Base-by-base conservation (phyloP, 2,797 vertebrate species). In the Microtus californicus region DNA sequence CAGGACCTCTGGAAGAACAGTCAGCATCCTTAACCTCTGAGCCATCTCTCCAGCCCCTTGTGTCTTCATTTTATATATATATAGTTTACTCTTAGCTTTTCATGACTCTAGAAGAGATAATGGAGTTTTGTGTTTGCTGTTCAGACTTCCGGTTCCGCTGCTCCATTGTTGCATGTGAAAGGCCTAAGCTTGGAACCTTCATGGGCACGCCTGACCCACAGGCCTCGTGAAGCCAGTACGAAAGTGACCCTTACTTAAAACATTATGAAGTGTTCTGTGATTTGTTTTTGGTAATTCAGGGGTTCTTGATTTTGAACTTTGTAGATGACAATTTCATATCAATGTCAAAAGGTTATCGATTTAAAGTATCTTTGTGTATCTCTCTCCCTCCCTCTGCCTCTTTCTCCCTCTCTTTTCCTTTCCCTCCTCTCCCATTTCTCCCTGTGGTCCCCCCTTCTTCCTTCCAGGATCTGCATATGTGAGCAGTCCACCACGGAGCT, bases 61-160 rank as follows among this genome's bases (percentile, higher is more conserved):
- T 91, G 0, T 82, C 74, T 95, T 97, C 43, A 43, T 96, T 87
- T n/a, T 25, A 37, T 37, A 61, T n/a, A 27, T 15, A 48, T 15
- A 48, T 43, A 40, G 87, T 34, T 78, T 56, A 23, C 10, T 29
- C 12, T 81, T 96, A 63, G 23, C 12, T 90, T 94, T 87, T 88
- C 54, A 37, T 14, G 34, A 67, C 15, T 78, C 76, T 56, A 65
- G 86, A 95, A 90, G 67, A 14, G 76, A 88, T 74, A 78, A 71
- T 40, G 93, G 65, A 95, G 14, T 27, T 45, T 63, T 88, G 21
- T 51, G 6, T 90, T 96, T 31, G 63, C 29, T 78, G 89, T 19
- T 92, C 78, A 92, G 54, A 97, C 5, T 31, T 69, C 15, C 25
- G 65, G 27, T 85, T 69, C 23, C 79, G 6, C 43, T 4, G 29